Base-by-base conservation (phyloP, 2,888 invertebrate genomes). In the Catocala nupta region DNA sequence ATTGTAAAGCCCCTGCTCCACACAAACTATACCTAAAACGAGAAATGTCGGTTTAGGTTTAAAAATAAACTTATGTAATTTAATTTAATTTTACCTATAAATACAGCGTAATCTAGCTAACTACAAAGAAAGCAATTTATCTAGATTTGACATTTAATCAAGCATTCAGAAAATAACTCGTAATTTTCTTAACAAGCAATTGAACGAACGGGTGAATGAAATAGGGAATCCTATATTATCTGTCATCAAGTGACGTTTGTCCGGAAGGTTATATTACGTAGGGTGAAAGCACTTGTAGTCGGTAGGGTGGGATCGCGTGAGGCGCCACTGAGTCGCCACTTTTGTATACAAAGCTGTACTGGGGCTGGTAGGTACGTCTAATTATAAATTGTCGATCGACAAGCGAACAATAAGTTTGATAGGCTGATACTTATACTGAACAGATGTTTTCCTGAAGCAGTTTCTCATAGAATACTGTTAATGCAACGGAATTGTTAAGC, bases 241-340 rank as follows among this genome's bases (percentile, higher is more conserved):
- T 74, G 77, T 74, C 77, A 74, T 75, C 68, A 73, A 70, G 58
- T 75, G 72, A 71, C 71, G 69, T 73, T 73, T 77, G 71, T 68
- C 57, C 64, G 63, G 63, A 70, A 73, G 77, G 73, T 73, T 73
- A 60, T 50, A 71, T 75, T 76, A 76, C 65, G 59, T 73, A 71
- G 79, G 80, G 78, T 79, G 73, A 72, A 80, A 63, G 70, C 68
- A 72, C 78, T 75, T 75, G 69, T 72, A 55, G 65, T 68, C 53
- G 71, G 64, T 47, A 77, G 81, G 81, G 79, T 74, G 73, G 69
- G 60, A 62, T 86, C 71, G 87, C 88, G 87, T 88, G 88, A 75
- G 88, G 88, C 88, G 88, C 81, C 86, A 75, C 57, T 62, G 65
- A 68, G 84, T 64, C 85, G 80, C 75, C 73, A 67, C 55, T 70